Percentiles rank a stretch among this genome's conserved stretches.
phyloP scores from a whole-genome alignment of 2,797 vertebrate species.

The Myotis daubentonii region DNA sequence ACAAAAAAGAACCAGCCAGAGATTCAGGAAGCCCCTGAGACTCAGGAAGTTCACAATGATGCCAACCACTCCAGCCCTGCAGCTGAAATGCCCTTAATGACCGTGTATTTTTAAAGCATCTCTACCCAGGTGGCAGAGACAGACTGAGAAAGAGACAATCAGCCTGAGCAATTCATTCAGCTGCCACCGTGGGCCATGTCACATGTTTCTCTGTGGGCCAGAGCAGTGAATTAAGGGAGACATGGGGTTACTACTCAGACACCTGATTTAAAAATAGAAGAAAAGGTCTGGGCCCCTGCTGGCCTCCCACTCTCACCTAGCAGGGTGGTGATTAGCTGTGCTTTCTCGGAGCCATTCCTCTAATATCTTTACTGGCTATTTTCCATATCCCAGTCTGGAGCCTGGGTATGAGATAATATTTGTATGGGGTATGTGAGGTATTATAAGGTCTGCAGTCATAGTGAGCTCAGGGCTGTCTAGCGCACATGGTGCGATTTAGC shows the following conservation, averaged over 20 bases:
- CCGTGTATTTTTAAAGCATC: constrained; percentile 49
- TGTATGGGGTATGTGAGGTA: background rate
- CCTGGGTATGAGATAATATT: background rate
- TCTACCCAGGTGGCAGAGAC: constrained; percentile 41
- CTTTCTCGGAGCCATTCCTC: constrained; percentile 10
- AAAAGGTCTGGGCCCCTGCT: background rate
- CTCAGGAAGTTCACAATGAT: background rate
- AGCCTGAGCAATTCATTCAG: constrained; percentile 12
- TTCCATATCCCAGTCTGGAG: background rate
- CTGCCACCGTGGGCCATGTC: background rate
- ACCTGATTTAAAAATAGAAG: constrained; percentile 61
- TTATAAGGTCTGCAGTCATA: background rate
- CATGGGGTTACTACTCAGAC: background rate
- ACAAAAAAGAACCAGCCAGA: constrained; percentile 7
- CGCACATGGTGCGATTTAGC: background rate
- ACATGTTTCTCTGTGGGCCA: constrained; percentile 19
- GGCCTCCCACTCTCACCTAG: constrained; percentile 13
- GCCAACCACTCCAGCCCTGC: background rate
- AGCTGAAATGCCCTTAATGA: constrained; percentile 41
- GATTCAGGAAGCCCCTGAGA: constrained; percentile 2
- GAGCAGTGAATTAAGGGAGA: background rate
- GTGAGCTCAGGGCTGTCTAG: background rate
- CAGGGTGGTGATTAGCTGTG: constrained; percentile 44
- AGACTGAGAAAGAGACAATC: constrained; percentile 42
- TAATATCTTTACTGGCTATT: constrained; percentile 18